A percentile compares a stretch with the other conserved stretches of the same genome.
These are phyloP conservation scores for Myotis myotis DNA, from an alignment of 2,797 vertebrate species.

Conservation along the genomic window DNA sequence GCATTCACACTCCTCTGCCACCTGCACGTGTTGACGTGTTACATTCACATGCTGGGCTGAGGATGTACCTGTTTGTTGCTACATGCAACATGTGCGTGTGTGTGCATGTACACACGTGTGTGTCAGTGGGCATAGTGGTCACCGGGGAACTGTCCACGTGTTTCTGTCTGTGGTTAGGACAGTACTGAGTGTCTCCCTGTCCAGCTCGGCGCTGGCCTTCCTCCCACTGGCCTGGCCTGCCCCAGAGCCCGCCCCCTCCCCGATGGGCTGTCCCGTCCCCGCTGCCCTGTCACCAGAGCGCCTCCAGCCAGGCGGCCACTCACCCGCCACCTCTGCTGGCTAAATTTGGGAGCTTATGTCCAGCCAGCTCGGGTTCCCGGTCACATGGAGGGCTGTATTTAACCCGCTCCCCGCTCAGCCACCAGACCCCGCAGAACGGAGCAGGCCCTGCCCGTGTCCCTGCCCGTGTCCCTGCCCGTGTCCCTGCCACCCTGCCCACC, in stretches of 20 bases:
- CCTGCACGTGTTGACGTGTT: not conserved
- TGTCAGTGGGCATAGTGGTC: not conserved
- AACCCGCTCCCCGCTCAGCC: slow-evolving; percentile 69
- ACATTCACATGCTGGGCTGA: not conserved
- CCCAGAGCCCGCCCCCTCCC: not conserved
- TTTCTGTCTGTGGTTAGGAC: not conserved
- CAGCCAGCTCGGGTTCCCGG: slow-evolving; percentile 82
- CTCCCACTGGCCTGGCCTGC: not conserved
- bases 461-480: no score
- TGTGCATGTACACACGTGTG: no score
- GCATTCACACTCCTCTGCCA: not conserved
- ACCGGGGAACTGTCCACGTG: not conserved
- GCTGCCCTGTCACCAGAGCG: slow-evolving; percentile 78
- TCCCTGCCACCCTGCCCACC: not conserved
- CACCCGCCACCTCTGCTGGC: slow-evolving; percentile 76
- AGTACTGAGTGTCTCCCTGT: not conserved
- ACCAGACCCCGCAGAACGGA: not conserved
- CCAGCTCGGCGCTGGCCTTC: not conserved
- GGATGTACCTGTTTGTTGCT: not conserved
- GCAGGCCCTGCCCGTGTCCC: not conserved
- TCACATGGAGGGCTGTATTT: slow-evolving; percentile 85
- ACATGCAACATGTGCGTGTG: no score
- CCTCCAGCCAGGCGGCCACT: slow-evolving; percentile 57
- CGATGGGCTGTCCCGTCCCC: not conserved
- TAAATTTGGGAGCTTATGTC: slow-evolving; percentile 89